These are phyloP conservation scores for human (Homo sapiens) DNA, from an alignment of 2,113 vertebrate genomes.

Conservation along the genomic window GRCh38 chr7:52497501-52498000, in stretches of 20 bases:
- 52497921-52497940: background rate
- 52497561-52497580: background rate
- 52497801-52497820: background rate
- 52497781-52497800: background rate
- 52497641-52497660: background rate
- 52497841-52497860: background rate
- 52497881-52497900: background rate
- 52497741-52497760: background rate
- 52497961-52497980: background rate
- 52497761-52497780: background rate
- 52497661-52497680: background rate
- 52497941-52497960: fast-evolving
- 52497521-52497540: background rate
- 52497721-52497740: background rate
- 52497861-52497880: background rate
- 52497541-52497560: background rate
- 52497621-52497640: too few relatives aligned
- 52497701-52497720: background rate
- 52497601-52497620: background rate
- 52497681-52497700: background rate
- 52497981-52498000: background rate
- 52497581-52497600: background rate
- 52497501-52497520: background rate
- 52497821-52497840: background rate
- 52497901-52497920: background rate